A percentile compares a stretch with the other conserved stretches of the same genome.
These are phyloP conservation scores for Phenganax marumi DNA, from an alignment of 92 coral and sea anemone species.

Conservation along the genomic window DNA sequence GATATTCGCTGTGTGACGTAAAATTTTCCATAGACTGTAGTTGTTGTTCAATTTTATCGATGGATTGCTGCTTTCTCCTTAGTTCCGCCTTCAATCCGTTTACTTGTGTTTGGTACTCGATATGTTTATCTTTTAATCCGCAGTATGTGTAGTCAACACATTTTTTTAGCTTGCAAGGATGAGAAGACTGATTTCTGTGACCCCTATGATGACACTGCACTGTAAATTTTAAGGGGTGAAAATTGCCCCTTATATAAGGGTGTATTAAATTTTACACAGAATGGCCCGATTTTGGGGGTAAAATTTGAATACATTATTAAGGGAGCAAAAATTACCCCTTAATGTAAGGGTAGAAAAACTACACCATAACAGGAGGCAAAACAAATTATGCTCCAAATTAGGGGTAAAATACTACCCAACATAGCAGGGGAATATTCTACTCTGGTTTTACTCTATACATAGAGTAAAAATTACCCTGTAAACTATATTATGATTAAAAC, in stretches of 20 bases:
- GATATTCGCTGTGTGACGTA: no score
- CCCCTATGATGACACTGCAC: neutral
- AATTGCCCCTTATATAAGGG: neutral
- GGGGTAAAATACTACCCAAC: conserved; percentile 1
- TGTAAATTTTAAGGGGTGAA: conserved; percentile 8
- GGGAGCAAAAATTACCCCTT: neutral
- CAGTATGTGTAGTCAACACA: no score
- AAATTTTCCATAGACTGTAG: no score
- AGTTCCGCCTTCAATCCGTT: no score
- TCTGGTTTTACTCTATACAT: neutral
- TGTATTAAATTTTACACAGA: neutral
- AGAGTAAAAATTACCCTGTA: neutral
- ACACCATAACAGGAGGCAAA: neutral
- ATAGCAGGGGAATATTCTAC: neutral
- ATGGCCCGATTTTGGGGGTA: neutral
- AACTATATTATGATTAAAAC: neutral
- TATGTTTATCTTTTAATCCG: no score
- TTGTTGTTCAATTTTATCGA: no score
- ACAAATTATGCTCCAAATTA: neutral
- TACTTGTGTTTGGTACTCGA: no score
- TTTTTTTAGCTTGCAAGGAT: no score
- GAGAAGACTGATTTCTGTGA: no score
- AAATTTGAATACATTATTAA: neutral
- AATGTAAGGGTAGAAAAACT: neutral
- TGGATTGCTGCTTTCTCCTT: no score